Conservation (phyloP, 2,113 vertebrate genomes). For the Stigmatopora argus region DNA sequence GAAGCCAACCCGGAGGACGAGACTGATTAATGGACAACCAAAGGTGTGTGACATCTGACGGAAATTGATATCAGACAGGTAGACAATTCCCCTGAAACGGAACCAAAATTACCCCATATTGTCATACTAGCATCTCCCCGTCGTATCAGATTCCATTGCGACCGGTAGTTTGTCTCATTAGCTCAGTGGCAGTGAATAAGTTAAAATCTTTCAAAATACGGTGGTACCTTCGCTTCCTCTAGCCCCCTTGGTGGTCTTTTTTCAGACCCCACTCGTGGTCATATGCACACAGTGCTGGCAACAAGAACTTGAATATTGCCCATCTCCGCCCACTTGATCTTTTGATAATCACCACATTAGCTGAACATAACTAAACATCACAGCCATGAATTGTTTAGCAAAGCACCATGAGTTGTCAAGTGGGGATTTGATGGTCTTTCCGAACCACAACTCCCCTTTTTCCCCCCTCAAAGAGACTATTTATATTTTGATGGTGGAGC, state of each 20-base stretch:
- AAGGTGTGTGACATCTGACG: neutral
- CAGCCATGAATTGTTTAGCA: conserved; percentile 27
- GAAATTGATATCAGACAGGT: too few species aligned
- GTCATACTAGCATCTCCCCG: too few species aligned
- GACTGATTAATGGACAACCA: conserved; percentile 38
- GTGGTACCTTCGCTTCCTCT: neutral
- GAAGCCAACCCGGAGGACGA: conserved; percentile 38
- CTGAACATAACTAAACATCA: conserved; percentile 21
- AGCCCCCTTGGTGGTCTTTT: neutral
- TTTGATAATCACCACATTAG: conserved; percentile 26
- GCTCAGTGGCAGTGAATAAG: too few species aligned
- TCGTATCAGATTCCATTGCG: too few species aligned
- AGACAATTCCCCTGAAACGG: neutral
- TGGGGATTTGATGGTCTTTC: conserved; percentile 31
- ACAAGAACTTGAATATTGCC: conserved; percentile 14
- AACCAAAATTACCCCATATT: neutral
- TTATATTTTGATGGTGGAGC: conserved; percentile 23
- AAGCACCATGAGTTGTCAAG: conserved; percentile 19
- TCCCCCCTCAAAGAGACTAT: conserved; percentile 31
- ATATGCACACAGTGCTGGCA: neutral
- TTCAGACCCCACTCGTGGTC: neutral
- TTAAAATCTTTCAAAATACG: neutral
- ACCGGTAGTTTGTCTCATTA: too few species aligned
- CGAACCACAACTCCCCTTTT: conserved; percentile 28
- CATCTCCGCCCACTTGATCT: conserved; percentile 17